Base-by-base conservation (phyloP, 2,113 vertebrate species). In the Alces alces region DNA sequence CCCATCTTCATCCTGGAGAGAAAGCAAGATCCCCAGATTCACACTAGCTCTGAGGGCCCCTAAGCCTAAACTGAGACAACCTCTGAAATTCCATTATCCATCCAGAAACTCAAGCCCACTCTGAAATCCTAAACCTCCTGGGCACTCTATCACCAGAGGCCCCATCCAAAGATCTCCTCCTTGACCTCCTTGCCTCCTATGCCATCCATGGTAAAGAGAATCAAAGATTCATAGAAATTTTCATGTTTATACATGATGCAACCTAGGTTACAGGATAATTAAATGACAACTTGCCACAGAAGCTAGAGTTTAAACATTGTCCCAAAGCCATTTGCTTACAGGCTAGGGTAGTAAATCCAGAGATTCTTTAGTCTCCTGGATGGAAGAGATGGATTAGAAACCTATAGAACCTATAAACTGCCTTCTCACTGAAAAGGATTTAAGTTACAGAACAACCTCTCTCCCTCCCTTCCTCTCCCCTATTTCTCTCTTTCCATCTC, bases 1-100 rank as follows among this genome's bases (percentile, higher is more conserved):
- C 61, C 99, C 99, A 0, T 99, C 98, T 95, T 99, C 99, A 55
- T 99, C 99, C 99, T 99, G 97, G 5, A 60, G 19, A 95, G n/a
- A 87, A 73, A 43, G 8, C 11, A 94, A 70, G 27, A 82, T 1
- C 27, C 25, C n/a, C 7, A 27, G 25, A 1, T 30, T 86, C 43
- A 80, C 73, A 50, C 47, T 23, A 28, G 30, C 39, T 94, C 80
- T 76, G 43, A 54, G 6, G 23, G 28, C 7, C 16, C 30, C 54
- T 23, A 6, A 47, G 10, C 45, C 36, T 70, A 50, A 80, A n/a
- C 54, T n/a, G 73, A 79, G 43, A 57, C 30, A n/a, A 45, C 13
- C 7, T 54, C 61, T 39, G 15, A 91, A 76, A 14, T 10, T 30
- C 33, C 6, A 13, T 14, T 30, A 55, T 61, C 58, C 17, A 54